Conservation (phyloP, 2,888 invertebrate species). For the Chorisops tibialis region DNA sequence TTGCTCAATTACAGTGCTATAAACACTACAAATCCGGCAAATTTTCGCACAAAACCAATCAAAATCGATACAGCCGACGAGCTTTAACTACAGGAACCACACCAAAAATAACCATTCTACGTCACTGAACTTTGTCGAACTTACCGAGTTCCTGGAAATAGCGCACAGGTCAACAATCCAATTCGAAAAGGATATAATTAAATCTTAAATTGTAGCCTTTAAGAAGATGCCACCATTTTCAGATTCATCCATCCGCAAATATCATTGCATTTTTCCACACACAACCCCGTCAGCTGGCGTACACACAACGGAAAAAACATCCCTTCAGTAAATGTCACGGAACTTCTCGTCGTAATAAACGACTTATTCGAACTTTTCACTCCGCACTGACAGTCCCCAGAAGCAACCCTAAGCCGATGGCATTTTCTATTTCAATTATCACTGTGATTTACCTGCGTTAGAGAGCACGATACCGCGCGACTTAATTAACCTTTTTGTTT, state of each 20-base stretch:
- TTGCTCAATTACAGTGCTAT: too few species aligned
- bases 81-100: too few species aligned
- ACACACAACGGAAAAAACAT: not conserved
- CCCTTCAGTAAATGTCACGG: slow-evolving; percentile 14
- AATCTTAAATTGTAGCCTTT: too few species aligned
- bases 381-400: not conserved
- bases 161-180: too few species aligned
- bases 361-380: slow-evolving; percentile 7
- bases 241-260: not conserved
- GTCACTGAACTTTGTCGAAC: too few species aligned
- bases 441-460: not conserved
- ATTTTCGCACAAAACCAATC: too few species aligned
- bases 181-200: too few species aligned
- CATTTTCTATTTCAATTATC: not conserved
- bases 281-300: slow-evolving; percentile 16
- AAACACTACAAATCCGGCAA: too few species aligned
- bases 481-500: not conserved
- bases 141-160: too few species aligned
- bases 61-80: too few species aligned
- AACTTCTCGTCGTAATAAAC: not conserved
- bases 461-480: not conserved
- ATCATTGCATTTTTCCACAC: slow-evolving; percentile 14
- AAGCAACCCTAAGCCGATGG: not conserved
- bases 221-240: not conserved
- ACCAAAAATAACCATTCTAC: too few species aligned